Evolutionary conservation across 2,113 vertebrate species (phyloP), one percentile per base, ranked within the genome.

Genomic region (Micromys minutus): DNA sequence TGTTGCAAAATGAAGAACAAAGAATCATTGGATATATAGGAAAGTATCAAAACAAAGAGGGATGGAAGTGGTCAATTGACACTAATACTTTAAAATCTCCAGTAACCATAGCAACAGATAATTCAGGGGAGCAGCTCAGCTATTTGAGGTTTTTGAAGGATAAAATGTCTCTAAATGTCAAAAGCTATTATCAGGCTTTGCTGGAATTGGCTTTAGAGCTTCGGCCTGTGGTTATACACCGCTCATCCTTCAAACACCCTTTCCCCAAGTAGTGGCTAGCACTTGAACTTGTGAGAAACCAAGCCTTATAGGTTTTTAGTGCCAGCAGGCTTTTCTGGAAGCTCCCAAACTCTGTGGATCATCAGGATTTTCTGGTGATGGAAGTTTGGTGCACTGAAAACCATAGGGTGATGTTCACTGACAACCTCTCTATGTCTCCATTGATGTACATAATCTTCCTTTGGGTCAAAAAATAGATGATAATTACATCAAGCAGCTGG

Each of bases 111-210:
- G 96, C 87, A 95, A 97, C 90, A 79, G 81, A 57, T 90, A 88
- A 84, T 87, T 71, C 86, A 94, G 59, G 57, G 67, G 45, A 81
- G 87, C 77, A 87, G 45, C 90, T 95, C 26, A 94, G 75, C 50
- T 94, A 1, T 74, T 83, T 77, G 81, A 95, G 69, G 94, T 55
- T 76, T 95, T 91, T 95, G 94, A 96, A 93, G 89, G 91, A 77
- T 95, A 83, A 87, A 95, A 71, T 94, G 77, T 97, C 96, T 96
- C 65, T 93, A 91, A 90, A 96, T 95, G 97, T 97, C 93, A 96
- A 86, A 96, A 96, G 92, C 95, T 87, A 95, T 97, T 96, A 96
- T 81, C 89, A 74, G 77, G 74, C 89, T 96, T 92, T 79, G 83
- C 80, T 92, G 59, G 87, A 96, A 92, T 50, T 96, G 95, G 92